A percentile compares a stretch with the other conserved stretches of the same genome.
Evolutionary conservation across 2,797 vertebrate genomes (phyloP).

Genomic region (Acanthiza pusilla): DNA sequence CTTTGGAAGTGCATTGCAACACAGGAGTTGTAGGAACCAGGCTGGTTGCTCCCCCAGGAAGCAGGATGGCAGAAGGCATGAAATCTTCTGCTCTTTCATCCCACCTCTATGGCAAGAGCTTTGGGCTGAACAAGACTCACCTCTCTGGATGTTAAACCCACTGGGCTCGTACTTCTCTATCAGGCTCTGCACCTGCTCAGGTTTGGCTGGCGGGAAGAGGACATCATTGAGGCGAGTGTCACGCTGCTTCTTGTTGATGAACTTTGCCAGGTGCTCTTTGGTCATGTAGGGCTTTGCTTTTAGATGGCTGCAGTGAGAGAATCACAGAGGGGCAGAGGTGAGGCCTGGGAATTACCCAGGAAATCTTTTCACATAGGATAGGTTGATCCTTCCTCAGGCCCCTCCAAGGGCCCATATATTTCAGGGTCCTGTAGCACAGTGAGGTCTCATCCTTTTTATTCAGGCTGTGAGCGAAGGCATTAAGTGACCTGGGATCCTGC

Average conservation of each 20-base stretch:
- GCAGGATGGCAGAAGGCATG: not conserved
- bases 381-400: not conserved
- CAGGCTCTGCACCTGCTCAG: slow-evolving; percentile 89
- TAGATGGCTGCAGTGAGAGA: slow-evolving; percentile 77
- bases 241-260: slow-evolving; percentile 94
- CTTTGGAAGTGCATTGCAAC: too few species aligned
- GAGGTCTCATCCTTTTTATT: not conserved
- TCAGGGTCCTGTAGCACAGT: not conserved
- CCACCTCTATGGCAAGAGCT: not conserved
- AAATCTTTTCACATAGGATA: not conserved
- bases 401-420: not conserved
- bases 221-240: slow-evolving; percentile 91
- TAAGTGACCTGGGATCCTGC: not conserved
- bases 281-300: slow-evolving; percentile 96
- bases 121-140: slow-evolving; percentile 71
- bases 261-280: slow-evolving; percentile 91
- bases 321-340: not conserved
- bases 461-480: not conserved
- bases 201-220: slow-evolving; percentile 86
- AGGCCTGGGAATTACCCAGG: not conserved
- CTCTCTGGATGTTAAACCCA: slow-evolving; percentile 84
- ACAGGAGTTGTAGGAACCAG: not conserved
- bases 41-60: not conserved
- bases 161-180: slow-evolving; percentile 94
- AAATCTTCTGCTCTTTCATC: not conserved